Conservation (phyloP, 1,140 invertebrate species). For the Pseudomyrmex dendroicus region DNA sequence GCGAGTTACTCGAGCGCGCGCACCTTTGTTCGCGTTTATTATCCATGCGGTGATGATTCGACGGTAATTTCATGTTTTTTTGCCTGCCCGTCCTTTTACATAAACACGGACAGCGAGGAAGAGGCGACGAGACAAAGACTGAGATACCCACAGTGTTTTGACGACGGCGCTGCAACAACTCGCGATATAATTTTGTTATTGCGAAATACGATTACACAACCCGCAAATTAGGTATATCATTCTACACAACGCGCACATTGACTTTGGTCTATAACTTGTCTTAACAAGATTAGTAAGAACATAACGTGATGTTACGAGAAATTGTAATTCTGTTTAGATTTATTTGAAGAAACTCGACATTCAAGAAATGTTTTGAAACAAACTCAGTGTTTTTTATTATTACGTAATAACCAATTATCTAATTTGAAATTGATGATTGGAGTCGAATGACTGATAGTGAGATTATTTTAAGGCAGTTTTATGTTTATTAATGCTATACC, state of each 20-base stretch:
- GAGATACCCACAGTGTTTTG: conserved; percentile 13
- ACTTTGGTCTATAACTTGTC: not conserved
- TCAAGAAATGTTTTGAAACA: not conserved
- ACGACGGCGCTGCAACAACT: conserved; percentile 1
- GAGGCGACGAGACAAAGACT: conserved; percentile 24
- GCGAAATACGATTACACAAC: conserved; percentile 29
- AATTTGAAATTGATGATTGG: conserved; percentile 29
- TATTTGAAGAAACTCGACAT: not conserved
- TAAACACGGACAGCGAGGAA: conserved; percentile 32
- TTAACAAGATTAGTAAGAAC: conserved; percentile 3
- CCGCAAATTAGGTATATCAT: not conserved
- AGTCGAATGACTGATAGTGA: not conserved
- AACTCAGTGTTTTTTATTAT: not conserved
- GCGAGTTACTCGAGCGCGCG: conserved; percentile 72
- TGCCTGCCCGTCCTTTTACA: conserved; percentile 32
- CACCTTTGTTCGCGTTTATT: conserved; percentile 68
- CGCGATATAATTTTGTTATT: conserved; percentile 33
- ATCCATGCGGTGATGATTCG: conserved; percentile 61
- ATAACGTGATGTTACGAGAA: not conserved
- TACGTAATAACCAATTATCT: not conserved
- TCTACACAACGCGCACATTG: not conserved
- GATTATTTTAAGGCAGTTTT: conserved; percentile 17
- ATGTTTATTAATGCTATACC: conserved; percentile 9
- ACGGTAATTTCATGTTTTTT: conserved; percentile 66
- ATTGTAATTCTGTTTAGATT: not conserved